Base-by-base conservation (phyloP, 64 coral and sea anemone genomes). In the Platygyra sinensis region DNA sequence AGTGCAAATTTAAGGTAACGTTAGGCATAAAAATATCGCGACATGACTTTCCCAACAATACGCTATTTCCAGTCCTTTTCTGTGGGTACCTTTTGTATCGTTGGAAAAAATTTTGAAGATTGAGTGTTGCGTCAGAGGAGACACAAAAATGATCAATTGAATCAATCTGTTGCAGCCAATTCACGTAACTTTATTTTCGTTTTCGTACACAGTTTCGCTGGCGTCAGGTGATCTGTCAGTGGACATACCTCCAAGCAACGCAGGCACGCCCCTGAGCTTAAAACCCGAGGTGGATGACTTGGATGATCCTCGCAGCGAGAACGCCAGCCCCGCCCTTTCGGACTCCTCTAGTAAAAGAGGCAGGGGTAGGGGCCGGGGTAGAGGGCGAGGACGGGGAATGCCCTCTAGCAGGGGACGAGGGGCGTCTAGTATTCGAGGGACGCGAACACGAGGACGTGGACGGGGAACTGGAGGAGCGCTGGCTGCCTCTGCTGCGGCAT, bases 401-500 rank as follows among this genome's bases (percentile, higher is more conserved):
- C 31, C 32, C 32, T 67, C 82, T 28, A 59, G 59, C 7, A 87
- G 96, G 65, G 92, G 92, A 17, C 89, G 93, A 49, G 92, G 86
- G 0, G 69, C 87, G 8, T 94, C 88, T 39, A 86, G 87, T 67
- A 91, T 90, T 36, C 87, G 94, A 32, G 91, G 91, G 57, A 29
- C 90, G 16, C 91, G 97, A 7, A 92, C 84, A 3, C 90, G 97
- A 36, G 94, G 94, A 38, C 94, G 97, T 60, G 97, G 90, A 12
- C 91, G 94, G 39, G 97, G 97, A 61, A 82, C 90, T 6, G 93
- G 94, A 11, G 97, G 97, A 28, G 97, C 94, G 6, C 74, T 99
- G 29, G 97, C 97, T n/a, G 97, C 97, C 18, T 95, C 97, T 30
- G 97, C 97, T 15, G 97, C 97, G 0, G 97, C 97, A 30, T 96